A percentile compares a stretch with the other conserved stretches of the same genome.
Conservation (phyloP, 2,797 vertebrate genomes). For the Iguana delicatissima region DNA sequence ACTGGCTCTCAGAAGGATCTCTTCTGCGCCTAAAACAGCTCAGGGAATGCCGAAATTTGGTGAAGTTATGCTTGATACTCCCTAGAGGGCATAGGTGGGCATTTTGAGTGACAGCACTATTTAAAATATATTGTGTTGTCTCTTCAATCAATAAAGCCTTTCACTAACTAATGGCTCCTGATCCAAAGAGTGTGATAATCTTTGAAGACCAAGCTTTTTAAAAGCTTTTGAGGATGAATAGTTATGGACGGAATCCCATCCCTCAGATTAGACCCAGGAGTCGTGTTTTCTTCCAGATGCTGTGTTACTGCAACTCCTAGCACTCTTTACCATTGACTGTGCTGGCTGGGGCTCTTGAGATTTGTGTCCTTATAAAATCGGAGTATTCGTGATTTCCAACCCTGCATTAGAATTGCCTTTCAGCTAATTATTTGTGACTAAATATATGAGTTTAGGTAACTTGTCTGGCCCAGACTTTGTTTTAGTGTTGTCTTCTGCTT, state of each 20-base stretch:
- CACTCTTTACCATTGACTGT: too few relatives aligned
- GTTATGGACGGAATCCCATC: neutral
- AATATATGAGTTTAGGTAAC: neutral
- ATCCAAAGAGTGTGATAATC: neutral
- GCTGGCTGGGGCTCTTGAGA: too few relatives aligned
- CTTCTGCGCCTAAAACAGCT: too few relatives aligned
- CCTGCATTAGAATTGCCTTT: neutral
- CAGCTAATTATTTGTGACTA: neutral
- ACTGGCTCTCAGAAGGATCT: too few relatives aligned
- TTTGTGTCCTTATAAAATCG: too few relatives aligned
- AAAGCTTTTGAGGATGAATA: neutral
- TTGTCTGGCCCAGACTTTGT: neutral
- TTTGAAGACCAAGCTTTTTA: neutral
- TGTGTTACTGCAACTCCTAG: too few relatives aligned
- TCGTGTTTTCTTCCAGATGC: too few relatives aligned
- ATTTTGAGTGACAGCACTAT: too few relatives aligned
- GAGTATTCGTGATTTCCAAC: neutral
- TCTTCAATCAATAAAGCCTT: neutral
- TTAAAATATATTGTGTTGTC: too few relatives aligned
- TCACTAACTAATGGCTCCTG: neutral
- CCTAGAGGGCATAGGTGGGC: too few relatives aligned
- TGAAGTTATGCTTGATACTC: too few relatives aligned
- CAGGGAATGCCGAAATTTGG: too few relatives aligned
- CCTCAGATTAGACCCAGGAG: neutral
- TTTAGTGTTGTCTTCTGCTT: neutral